A percentile compares a stretch with the other conserved stretches of the same genome.
Conservation (phyloP, 1,140 invertebrate genomes). For the Ganaspis sp. region DNA sequence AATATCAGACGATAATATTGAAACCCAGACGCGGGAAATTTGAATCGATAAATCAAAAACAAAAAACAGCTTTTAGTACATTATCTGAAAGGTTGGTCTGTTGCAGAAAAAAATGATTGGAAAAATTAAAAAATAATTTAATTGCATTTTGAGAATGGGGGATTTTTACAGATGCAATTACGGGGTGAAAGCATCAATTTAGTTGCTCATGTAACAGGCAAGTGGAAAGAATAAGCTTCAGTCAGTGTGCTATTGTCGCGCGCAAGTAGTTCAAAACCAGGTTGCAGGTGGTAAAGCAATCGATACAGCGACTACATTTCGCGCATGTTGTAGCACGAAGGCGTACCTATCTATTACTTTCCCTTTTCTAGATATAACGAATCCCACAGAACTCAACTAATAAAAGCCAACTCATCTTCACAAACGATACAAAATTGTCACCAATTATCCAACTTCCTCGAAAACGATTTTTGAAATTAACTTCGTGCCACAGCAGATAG, state of each 20-base stretch:
- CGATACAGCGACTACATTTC: slow-evolving; percentile 30
- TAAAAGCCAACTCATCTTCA: not conserved
- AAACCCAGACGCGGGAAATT: not conserved
- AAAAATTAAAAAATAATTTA: too few species aligned
- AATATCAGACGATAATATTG: not conserved
- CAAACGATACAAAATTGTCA: not conserved
- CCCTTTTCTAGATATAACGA: slow-evolving; percentile 1
- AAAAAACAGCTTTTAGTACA: too few species aligned
- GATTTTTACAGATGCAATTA: not conserved
- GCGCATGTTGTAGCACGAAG: slow-evolving; percentile 24
- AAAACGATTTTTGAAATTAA: slow-evolving; percentile 4
- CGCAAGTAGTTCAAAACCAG: slow-evolving; percentile 31
- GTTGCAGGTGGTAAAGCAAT: slow-evolving; percentile 28
- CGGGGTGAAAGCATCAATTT: slow-evolving; percentile 26
- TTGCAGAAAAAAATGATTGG: too few species aligned
- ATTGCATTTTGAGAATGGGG: not conserved
- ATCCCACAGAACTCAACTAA: not conserved
- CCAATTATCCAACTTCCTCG: not conserved
- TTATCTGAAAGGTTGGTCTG: too few species aligned
- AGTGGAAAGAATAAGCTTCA: slow-evolving; percentile 17
- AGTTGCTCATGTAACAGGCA: not conserved
- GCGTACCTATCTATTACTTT: slow-evolving; percentile 21
- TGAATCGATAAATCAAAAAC: not conserved
- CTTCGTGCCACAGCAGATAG: too few species aligned
- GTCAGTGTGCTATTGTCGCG: slow-evolving; percentile 27